Base-by-base conservation (phyloP, 2,888 invertebrate genomes). In the Amphimallon solstitiale region DNA sequence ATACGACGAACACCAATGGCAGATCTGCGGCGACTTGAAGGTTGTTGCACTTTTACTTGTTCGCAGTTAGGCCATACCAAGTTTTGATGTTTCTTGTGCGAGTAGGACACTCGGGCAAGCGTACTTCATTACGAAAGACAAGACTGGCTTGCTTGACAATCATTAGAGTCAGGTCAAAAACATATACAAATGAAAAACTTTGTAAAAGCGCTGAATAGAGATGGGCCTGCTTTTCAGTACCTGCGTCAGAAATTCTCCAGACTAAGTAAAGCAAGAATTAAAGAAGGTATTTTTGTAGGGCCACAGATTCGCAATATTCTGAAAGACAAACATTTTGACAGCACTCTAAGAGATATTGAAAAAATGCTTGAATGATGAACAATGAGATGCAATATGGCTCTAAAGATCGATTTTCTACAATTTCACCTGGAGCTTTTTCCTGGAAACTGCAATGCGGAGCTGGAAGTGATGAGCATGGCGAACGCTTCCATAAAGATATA, bases 61-160 rank as follows among this genome's bases (percentile, higher is more conserved):
- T 23, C 5, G 5, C 23, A 23, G 23, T 23, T 40, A 12, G 74
- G 73, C n/a, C 71, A 68, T 49, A 68, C 67, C 12, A 69, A 68
- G 34, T 69, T 43, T 38, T 54, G 61, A 2, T 23, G 12, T 23
- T 23, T 45, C 34, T 35, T 70, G 12, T 68, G 68, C 63, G 73
- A 75, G 38, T 75, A 69, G 65, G 70, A 56, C 59, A 68, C 62
- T 72, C 34, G 23, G 37, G 49, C 5, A 23, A 23, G 5, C 5
- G 23, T 5, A 23, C 23, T 23, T 23, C 23, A 23, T 23, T 23
- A 15, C 7, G 34, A 35, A 34, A 66, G 49, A 49, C 51, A 21
- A 51, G 51, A 51, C 23, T 51, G 51, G 23, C 51, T 21, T 14
- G 23, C 21, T 51, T 10, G 51, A 19, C 51, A 51, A 51, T 48